A percentile compares a stretch with the other conserved stretches of the same genome.
Conservation (phyloP, 2,113 vertebrate species). For the Pseudolaguvia tuberculata region DNA sequence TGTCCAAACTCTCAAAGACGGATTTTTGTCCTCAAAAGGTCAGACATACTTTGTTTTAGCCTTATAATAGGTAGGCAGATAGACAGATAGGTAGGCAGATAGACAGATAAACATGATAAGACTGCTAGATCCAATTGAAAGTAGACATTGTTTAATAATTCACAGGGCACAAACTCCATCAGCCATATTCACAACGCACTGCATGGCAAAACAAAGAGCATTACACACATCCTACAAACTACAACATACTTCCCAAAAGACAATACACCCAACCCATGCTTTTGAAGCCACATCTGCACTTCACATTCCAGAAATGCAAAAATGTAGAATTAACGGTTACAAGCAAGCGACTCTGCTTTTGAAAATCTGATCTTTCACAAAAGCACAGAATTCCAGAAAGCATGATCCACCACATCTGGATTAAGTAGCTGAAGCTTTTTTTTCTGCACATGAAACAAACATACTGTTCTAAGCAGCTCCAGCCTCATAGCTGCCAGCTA, state of each 20-base stretch:
- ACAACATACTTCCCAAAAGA: not conserved
- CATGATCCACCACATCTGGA: conserved; percentile 48
- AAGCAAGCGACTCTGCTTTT: conserved; percentile 25
- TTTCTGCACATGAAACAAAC: conserved; percentile 43
- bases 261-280: not conserved
- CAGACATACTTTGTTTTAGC: too few species aligned
- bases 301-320: conserved; percentile 21
- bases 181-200: not conserved
- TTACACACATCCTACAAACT: not conserved
- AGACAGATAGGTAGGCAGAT: not conserved
- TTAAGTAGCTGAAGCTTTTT: conserved; percentile 41
- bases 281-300: conserved; percentile 14
- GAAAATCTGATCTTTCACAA: conserved; percentile 33
- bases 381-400: conserved; percentile 36
- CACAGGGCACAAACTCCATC: too few species aligned
- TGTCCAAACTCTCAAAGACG: too few species aligned
- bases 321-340: conserved; percentile 37
- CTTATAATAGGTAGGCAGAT: too few species aligned
- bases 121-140: too few species aligned
- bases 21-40: too few species aligned
- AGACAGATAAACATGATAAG: not conserved
- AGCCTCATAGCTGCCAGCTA: conserved; percentile 32
- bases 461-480: conserved; percentile 32
- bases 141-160: too few species aligned
- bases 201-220: not conserved